phyloP scores from a whole-genome alignment of 2,888 invertebrate genomes.

The Cylloceria caligata region DNA sequence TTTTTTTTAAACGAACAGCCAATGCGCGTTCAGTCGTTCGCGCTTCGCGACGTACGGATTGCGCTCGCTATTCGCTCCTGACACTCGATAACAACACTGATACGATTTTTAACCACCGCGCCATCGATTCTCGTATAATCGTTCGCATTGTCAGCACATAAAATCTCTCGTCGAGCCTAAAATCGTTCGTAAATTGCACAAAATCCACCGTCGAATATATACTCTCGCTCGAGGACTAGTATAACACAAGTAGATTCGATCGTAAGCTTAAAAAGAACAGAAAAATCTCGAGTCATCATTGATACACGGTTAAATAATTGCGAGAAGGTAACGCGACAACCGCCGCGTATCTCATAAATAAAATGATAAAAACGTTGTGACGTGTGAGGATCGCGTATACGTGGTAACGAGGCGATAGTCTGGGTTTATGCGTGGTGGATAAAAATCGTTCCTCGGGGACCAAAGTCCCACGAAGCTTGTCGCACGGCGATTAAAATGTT shows the following conservation, averaged over 20 bases:
- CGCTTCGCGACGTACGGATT: slow-evolving; percentile 47
- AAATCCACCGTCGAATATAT: slow-evolving; percentile 55
- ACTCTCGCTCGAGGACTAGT: slow-evolving; percentile 67
- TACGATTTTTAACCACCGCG: slow-evolving; percentile 59
- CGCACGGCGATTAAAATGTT: slow-evolving; percentile 35
- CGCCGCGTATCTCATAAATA: slow-evolving; percentile 28
- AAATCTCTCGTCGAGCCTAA: slow-evolving; percentile 40
- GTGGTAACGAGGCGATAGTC: slow-evolving; percentile 4
- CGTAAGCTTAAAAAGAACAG: slow-evolving; percentile 53
- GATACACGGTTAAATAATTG: slow-evolving; percentile 23
- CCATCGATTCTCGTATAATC: slow-evolving; percentile 5
- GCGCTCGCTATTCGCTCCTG: slow-evolving; percentile 52
- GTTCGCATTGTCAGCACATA: slow-evolving; percentile 16
- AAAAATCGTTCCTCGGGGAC: slow-evolving; percentile 43
- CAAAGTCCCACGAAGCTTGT: slow-evolving; percentile 15
- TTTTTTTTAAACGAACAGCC: slow-evolving; percentile 82
- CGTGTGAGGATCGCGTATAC: slow-evolving; percentile 28
- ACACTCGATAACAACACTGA: slow-evolving; percentile 23
- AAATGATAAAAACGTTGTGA: slow-evolving; percentile 23
- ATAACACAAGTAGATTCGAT: slow-evolving; percentile 66
- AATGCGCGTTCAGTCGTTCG: slow-evolving; percentile 78
- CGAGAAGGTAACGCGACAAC: slow-evolving; percentile 7
- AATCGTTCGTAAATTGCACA: slow-evolving; percentile 64
- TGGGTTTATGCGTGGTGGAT: slow-evolving; percentile 38
- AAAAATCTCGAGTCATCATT: slow-evolving; percentile 41